Evolutionary conservation across 1,140 invertebrate species (phyloP).

Genomic region (Drosophila cardini): DNA sequence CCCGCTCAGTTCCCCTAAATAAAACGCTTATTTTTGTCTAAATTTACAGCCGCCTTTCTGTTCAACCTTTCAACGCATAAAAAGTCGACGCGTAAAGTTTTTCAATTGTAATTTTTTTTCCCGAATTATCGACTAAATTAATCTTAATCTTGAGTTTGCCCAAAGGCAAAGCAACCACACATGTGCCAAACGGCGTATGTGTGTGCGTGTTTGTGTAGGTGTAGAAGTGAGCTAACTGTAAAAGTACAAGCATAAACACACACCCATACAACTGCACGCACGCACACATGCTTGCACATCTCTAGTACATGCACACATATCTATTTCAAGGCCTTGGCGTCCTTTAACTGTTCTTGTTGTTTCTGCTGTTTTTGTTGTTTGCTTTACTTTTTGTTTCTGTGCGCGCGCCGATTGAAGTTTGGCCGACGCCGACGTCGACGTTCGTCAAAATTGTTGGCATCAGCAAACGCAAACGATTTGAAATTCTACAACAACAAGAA

Average conservation of each 20-base stretch:
- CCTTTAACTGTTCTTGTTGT: conserved; percentile 70
- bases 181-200: conserved; percentile 67
- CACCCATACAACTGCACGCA: background rate
- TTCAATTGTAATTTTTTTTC: conserved; percentile 43
- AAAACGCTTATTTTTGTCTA: background rate
- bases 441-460: conserved; percentile 84
- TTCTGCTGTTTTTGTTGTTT: conserved; percentile 44
- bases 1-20: background rate
- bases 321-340: conserved; percentile 77
- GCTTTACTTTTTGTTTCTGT: conserved; percentile 50
- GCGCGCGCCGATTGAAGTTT: conserved; percentile 80
- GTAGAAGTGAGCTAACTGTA: conserved; percentile 34
- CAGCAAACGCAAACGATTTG: conserved; percentile 70
- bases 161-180: conserved; percentile 55
- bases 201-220: conserved; percentile 32
- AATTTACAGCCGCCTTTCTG: conserved; percentile 43
- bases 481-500: conserved; percentile 42
- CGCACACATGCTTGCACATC: background rate
- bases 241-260: conserved; percentile 7
- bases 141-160: conserved; percentile 78
- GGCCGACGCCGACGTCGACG: conserved; percentile 75
- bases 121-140: conserved; percentile 74
- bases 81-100: conserved; percentile 54
- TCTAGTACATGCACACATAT: conserved; percentile 36
- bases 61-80: conserved; percentile 73